Percentiles rank a stretch among this genome's conserved stretches.
Conservation (phyloP, 2,888 invertebrate species). For the Cremastinae sp. region DNA sequence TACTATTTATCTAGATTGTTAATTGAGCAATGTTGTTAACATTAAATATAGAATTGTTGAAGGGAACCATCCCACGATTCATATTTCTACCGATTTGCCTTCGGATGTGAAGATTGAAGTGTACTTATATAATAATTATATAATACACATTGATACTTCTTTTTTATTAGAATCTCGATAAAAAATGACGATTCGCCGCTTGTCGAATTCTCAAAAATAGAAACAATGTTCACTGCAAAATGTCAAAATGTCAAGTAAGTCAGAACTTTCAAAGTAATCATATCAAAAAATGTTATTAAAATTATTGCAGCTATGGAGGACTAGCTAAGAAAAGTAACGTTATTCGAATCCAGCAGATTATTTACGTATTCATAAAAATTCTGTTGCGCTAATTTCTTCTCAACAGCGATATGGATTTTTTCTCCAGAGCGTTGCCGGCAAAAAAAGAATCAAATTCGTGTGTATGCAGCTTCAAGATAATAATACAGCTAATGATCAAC, state of each 20-base stretch:
- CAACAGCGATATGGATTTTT: not conserved
- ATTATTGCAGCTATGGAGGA: not conserved
- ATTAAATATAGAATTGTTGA: too few relatives aligned
- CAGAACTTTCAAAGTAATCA: too few relatives aligned
- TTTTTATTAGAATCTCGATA: not conserved
- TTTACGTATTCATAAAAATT: too few relatives aligned
- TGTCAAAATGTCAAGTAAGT: slow-evolving; percentile 26
- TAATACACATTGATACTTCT: not conserved
- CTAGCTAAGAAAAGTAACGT: not conserved
- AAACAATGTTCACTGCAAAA: slow-evolving; percentile 14
- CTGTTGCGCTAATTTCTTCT: too few relatives aligned
- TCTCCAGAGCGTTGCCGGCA: slow-evolving; percentile 2
- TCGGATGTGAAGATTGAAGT: not conserved
- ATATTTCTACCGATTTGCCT: too few relatives aligned
- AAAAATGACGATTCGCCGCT: slow-evolving; percentile 32
- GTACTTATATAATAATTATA: not conserved
- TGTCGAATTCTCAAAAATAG: slow-evolving; percentile 19
- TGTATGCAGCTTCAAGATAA: too few relatives aligned
- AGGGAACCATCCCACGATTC: too few relatives aligned
- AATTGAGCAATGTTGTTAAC: too few relatives aligned
- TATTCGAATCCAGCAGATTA: too few relatives aligned
- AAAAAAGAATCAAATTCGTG: not conserved
- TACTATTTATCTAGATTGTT: slow-evolving; percentile 19
- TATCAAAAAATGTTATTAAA: too few relatives aligned
- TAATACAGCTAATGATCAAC: not conserved